Conservation (phyloP, 2,888 invertebrate genomes). For the Tethea ocularis region DNA sequence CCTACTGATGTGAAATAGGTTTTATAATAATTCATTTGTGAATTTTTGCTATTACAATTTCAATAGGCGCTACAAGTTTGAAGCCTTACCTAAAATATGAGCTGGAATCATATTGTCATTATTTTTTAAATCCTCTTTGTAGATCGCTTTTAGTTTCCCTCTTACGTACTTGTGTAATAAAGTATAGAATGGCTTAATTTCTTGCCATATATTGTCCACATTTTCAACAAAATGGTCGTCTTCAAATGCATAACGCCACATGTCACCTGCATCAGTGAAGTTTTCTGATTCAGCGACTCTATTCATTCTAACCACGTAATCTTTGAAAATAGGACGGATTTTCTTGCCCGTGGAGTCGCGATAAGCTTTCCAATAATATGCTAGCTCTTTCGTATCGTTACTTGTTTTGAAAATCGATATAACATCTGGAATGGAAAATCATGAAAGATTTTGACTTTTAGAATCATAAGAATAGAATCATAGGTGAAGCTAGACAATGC, state of each 20-base stretch:
- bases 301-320: slow-evolving; percentile 85
- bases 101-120: slow-evolving; percentile 86
- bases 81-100: slow-evolving; percentile 85
- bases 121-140: slow-evolving; percentile 69
- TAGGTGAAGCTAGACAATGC: background rate
- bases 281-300: slow-evolving; percentile 83
- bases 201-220: slow-evolving; percentile 79
- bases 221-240: slow-evolving; percentile 68
- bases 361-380: slow-evolving; percentile 86
- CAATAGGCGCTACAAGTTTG: slow-evolving; percentile 19
- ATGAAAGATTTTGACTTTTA: background rate
- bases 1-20: too few species aligned
- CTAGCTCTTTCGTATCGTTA: slow-evolving; percentile 84
- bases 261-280: slow-evolving; percentile 73
- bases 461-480: too few species aligned
- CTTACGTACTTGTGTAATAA: slow-evolving; percentile 86
- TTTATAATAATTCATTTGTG: too few species aligned
- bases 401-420: slow-evolving; percentile 74
- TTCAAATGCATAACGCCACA: slow-evolving; percentile 76
- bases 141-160: slow-evolving; percentile 77
- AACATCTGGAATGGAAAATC: slow-evolving; percentile 61
- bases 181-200: slow-evolving; percentile 86
- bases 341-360: slow-evolving; percentile 85
- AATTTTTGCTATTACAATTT: slow-evolving; percentile 1
- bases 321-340: slow-evolving; percentile 83